Evolutionary conservation across 2,888 invertebrate species (phyloP), one percentile per base, ranked within the genome.

Genomic region (Brachyptera putata): DNA sequence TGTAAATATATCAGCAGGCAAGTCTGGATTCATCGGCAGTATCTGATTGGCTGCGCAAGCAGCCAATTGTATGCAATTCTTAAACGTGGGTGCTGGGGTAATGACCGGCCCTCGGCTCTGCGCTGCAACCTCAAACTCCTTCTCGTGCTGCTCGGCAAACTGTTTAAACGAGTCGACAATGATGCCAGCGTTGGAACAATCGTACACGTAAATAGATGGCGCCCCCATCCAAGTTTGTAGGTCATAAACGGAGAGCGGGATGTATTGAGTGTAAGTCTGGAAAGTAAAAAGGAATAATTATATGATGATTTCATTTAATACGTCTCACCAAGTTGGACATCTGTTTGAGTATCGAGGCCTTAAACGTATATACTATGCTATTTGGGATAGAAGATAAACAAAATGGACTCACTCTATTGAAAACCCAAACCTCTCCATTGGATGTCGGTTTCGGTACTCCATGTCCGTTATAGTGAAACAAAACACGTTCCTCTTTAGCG

Each of bases 381-480:
- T n/a, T n/a, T n/a, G n/a, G n/a, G n/a, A n/a, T n/a, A n/a, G n/a
- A n/a, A n/a, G n/a, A n/a, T n/a, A n/a, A n/a, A n/a, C n/a, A n/a
- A n/a, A n/a, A n/a, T 30, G 7, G 18, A 70, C 77, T 73, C 73
- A 92, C 92, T 78, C 91, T 86, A 77, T 99, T 99, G 78, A 99
- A 99, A 2, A 99, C 97, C 98, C 98, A 98, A 69, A 98, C 94
- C 80, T 99, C 99, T 7, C 99, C 98, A 77, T 99, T 99, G 16
- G 86, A 81, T 9, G 99, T 99, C 30, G 99, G 99, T 74, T 90
- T 91, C 41, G 99, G 99, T 61, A 99, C 99, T 14, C 99, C 99
- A 74, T 99, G 99, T 0, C 99, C 99, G 76, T 99, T 99, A 76
- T 99, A 99, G 77, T 99, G 99, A 77, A 99, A 99, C 57, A 99